Evolutionary conservation across 2,888 invertebrate genomes (phyloP).

Genomic region (Lamellibrachia columna): DNA sequence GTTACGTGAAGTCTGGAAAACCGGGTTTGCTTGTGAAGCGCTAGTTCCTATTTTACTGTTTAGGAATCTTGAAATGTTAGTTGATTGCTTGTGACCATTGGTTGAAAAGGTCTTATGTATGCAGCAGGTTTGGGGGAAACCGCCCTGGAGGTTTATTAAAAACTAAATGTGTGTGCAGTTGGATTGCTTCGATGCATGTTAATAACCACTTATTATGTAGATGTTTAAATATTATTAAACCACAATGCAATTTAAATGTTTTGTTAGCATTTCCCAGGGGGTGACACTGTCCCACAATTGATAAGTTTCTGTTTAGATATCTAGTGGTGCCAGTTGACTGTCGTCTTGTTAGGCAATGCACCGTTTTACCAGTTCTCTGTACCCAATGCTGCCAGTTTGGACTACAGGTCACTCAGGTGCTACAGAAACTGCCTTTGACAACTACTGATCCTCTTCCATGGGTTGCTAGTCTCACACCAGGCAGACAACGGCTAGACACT

Average conservation of each 20-base stretch:
- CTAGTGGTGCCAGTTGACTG: too few species aligned
- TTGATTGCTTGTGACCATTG: too few species aligned
- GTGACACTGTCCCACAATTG: too few species aligned
- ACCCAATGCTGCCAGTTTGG: background rate
- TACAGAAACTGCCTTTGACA: slow-evolving; percentile 18
- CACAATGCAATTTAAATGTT: background rate
- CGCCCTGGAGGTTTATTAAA: background rate
- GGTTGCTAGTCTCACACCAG: slow-evolving; percentile 3
- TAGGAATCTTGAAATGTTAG: too few species aligned
- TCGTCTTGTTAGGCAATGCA: background rate
- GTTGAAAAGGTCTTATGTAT: too few species aligned
- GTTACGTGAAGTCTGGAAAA: background rate
- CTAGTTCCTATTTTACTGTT: too few species aligned
- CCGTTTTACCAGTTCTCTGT: slow-evolving; percentile 13
- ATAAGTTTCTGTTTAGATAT: too few species aligned
- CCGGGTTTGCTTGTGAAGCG: too few species aligned
- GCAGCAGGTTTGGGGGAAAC: too few species aligned
- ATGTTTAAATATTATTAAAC: background rate
- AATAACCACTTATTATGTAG: background rate
- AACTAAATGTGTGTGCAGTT: background rate
- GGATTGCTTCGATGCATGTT: background rate
- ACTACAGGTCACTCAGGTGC: slow-evolving; percentile 7
- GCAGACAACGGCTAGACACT: background rate
- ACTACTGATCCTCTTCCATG: background rate
- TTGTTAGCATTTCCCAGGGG: too few species aligned